Base-by-base conservation (phyloP, 2,113 vertebrate genomes). In the Miniopterus natalensis region DNA sequence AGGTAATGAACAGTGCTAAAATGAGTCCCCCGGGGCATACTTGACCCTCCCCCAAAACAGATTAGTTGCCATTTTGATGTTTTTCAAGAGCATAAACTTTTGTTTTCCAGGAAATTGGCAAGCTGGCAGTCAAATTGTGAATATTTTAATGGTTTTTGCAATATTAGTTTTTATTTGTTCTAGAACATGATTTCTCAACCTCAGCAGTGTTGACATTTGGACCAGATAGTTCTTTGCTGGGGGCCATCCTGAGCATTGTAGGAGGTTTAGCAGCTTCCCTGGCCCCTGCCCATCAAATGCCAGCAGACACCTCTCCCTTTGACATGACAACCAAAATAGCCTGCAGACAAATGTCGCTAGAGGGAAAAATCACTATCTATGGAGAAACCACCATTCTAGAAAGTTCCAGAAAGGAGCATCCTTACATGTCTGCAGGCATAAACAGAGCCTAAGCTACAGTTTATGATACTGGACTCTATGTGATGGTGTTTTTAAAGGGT, bases 201-300 rank as follows among this genome's bases (percentile, higher is more conserved):
- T 47, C 6, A 8, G 55, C 29, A 2, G 5, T 2, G 0, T 1
- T 57, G 61, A 10, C 14, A 0, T 29, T 8, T 2, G 55, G 68
- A 36, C 23, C 12, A 40, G 47, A n/a, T 0, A 15, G 12, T 2
- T 55, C 79, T 74, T n/a, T 5, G 40, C 14, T 23, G 2, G 53
- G 59, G 71, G 14, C 21, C 0, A 1, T 2, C 4, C 8, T 3
- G 42, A 4, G 57, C 4, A 0, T 0, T 1, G 4, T 0, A 15
- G 80, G 20, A 5, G 1, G 20, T 9, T 3, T 3, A 27, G n/a
- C 29, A 1, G 10, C 7, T 0, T 3, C 88, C 21, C 29, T 17
- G 57, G 31, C 4, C 57, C 27, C 73, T 8, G 31, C 42, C 75
- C 55, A 1, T 9, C 2, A 20, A 23, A 55, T 2, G 70, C 53